These are phyloP conservation scores for Drosophila testacea DNA, from an alignment of 2,888 invertebrate genomes.

Conservation along the genomic window DNA sequence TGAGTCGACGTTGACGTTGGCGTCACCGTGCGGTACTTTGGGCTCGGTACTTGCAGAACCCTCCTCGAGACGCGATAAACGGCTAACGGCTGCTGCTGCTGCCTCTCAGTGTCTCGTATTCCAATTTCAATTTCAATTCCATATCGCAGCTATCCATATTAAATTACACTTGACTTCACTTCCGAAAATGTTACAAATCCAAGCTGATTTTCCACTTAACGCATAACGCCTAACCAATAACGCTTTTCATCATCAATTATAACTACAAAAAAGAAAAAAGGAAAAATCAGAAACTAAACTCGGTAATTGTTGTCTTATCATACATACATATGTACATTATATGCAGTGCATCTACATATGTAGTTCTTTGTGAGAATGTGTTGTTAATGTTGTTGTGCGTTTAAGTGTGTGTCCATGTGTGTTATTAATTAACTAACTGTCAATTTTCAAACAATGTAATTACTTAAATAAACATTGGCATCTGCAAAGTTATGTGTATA, in stretches of 20 bases:
- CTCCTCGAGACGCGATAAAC: slow-evolving; percentile 58
- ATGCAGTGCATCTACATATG: background rate
- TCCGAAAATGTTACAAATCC: slow-evolving; percentile 24
- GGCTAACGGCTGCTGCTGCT: slow-evolving; percentile 27
- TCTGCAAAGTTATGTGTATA: background rate
- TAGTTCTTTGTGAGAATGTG: slow-evolving; percentile 14
- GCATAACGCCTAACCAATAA: background rate
- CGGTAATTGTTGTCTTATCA: slow-evolving; percentile 26
- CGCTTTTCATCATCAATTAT: background rate
- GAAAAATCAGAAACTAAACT: background rate
- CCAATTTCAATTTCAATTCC: slow-evolving; percentile 34
- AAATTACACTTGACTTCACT: slow-evolving; percentile 41
- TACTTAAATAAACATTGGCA: slow-evolving; percentile 6
- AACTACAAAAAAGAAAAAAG: background rate
- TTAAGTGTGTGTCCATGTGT: background rate
- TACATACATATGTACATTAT: no score
- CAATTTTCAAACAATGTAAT: slow-evolving; percentile 9
- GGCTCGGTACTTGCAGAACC: slow-evolving; percentile 55
- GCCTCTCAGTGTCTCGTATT: slow-evolving; percentile 40
- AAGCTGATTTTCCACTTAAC: slow-evolving; percentile 3
- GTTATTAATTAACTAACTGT: slow-evolving; percentile 14
- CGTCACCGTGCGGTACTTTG: slow-evolving; percentile 42
- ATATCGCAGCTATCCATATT: slow-evolving; percentile 34
- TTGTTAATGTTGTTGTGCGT: slow-evolving; percentile 19
- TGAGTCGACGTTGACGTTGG: background rate